Evolutionary conservation across 2,797 vertebrate species (phyloP), one percentile per base, ranked within the genome.

Genomic region (Coregonus ussuriensis): DNA sequence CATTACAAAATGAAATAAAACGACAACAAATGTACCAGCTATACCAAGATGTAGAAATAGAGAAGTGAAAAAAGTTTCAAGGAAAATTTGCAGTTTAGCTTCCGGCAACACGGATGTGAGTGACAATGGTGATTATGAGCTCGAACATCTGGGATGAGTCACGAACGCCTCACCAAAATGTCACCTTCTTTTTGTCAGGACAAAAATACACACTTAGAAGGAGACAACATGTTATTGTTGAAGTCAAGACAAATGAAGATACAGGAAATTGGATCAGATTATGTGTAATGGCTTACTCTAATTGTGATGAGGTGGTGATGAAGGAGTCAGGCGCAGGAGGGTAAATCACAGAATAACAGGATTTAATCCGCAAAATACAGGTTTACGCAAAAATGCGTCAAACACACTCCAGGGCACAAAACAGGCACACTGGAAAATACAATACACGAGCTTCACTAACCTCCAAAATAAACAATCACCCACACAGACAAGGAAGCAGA

Each of bases 41-140:
- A 62, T n/a, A 62, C 56, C 56, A 62, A 11, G 56, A 21, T n/a
- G n/a, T 41, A 53, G 66, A 72, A 71, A 65, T 67, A 74, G 16
- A n/a, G 16, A 74, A 3, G 35, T 14, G 9, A 47, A 33, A 47
- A 74, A 54, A 62, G 70, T 76, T 75, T 63, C 35, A 75, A 37
- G 63, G 63, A 71, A 65, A 41, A 35, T 69, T 73, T 51, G 35
- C 76, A 72, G 74, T 52, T 25, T 71, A 18, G 77, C 82, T 78
- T 76, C 71, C 41, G 71, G 80, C 75, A 13, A 75, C 33, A 21
- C 69, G 63, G 29, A 31, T 4, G 21, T 67, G 76, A 84, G 37
- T 84, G 80, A 82, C 83, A 80, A 78, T 59, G 69, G 35, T 37
- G 59, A 47, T 76, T 63, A 80, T 80, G 67, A 82, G 74, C 79